phyloP scores from a whole-genome alignment of 2,797 vertebrate species.

The Crocodylus rhombifer region DNA sequence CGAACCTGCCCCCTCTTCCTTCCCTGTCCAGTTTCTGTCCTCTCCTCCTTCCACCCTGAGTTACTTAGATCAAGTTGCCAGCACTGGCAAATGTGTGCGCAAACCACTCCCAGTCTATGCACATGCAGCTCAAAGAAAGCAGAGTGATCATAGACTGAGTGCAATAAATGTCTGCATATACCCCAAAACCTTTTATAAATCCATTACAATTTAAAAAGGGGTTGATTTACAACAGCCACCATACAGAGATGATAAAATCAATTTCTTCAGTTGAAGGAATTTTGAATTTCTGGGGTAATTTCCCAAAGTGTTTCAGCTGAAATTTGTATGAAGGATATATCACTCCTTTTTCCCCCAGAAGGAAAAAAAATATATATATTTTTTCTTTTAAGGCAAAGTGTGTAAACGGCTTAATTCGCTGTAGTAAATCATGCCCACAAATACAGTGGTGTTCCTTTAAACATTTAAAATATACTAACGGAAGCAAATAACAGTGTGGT shows the following conservation, averaged over 20 bases:
- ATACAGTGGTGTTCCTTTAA: constrained; percentile 66
- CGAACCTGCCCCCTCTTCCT: too few relatives aligned
- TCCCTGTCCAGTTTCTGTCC: too few relatives aligned
- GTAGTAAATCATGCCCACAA: constrained; percentile 48
- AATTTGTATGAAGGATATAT: constrained; percentile 51
- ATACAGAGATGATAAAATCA: constrained; percentile 62
- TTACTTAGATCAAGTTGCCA: too few relatives aligned
- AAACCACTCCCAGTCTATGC: too few relatives aligned
- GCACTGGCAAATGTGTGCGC: too few relatives aligned
- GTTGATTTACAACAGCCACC: constrained; percentile 64
- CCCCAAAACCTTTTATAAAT: constrained; percentile 71
- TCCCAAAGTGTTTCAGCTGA: constrained; percentile 60
- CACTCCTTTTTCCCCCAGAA: constrained; percentile 32
- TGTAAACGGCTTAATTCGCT: constrained; percentile 30
- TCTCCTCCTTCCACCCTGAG: too few relatives aligned
- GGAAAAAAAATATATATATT: constrained; percentile 44
- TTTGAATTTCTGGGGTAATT: constrained; percentile 58
- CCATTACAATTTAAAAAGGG: constrained; percentile 75
- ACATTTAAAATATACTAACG: constrained; percentile 63
- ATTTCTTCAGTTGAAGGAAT: constrained; percentile 60
- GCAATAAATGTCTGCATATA: too few relatives aligned
- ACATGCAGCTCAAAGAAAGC: too few relatives aligned
- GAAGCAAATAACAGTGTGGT: constrained; percentile 49
- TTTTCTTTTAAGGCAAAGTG: neutral
- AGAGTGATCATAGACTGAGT: too few relatives aligned